These are phyloP conservation scores for Rhinoderma darwinii DNA, from an alignment of 2,113 vertebrate genomes.

Conservation along the genomic window DNA sequence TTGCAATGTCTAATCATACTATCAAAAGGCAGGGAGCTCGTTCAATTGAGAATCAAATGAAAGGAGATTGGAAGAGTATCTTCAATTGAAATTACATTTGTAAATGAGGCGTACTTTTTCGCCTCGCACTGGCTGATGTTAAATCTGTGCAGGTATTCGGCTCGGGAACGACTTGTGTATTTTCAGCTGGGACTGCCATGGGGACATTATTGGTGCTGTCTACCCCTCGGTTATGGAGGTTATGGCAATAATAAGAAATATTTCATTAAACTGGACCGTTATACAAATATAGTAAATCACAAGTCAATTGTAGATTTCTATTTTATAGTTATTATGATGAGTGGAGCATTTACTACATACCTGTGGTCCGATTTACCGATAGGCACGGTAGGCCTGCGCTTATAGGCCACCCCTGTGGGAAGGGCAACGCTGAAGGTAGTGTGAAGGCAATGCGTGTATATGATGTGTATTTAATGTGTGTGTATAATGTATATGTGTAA, in stretches of 20 bases:
- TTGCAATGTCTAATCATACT: conserved; percentile 90
- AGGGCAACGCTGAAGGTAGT: too few species aligned
- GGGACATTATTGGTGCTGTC: not conserved
- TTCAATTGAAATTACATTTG: conserved; percentile 90
- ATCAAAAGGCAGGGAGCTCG: conserved; percentile 80
- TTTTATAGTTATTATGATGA: not conserved
- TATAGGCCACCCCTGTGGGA: too few species aligned
- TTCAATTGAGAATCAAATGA: conserved; percentile 83
- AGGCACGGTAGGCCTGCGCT: not conserved
- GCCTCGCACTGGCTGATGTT: conserved; percentile 71
- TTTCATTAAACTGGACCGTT: not conserved
- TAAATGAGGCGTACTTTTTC: conserved; percentile 87
- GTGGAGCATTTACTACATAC: not conserved
- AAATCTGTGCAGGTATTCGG: conserved; percentile 77
- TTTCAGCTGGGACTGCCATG: not conserved
- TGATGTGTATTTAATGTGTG: too few species aligned
- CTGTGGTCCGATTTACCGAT: not conserved
- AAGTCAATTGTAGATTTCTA: not conserved
- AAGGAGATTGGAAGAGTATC: conserved; percentile 86
- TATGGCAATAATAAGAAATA: not conserved
- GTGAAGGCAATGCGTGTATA: too few species aligned
- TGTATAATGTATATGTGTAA: too few species aligned
- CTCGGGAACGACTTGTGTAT: conserved; percentile 62
- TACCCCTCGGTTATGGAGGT: not conserved
- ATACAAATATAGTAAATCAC: not conserved